Percentiles rank a stretch among this genome's conserved stretches.
Evolutionary conservation across 1,140 invertebrate species (phyloP).

Genomic region (Chelonus insularis): DNA sequence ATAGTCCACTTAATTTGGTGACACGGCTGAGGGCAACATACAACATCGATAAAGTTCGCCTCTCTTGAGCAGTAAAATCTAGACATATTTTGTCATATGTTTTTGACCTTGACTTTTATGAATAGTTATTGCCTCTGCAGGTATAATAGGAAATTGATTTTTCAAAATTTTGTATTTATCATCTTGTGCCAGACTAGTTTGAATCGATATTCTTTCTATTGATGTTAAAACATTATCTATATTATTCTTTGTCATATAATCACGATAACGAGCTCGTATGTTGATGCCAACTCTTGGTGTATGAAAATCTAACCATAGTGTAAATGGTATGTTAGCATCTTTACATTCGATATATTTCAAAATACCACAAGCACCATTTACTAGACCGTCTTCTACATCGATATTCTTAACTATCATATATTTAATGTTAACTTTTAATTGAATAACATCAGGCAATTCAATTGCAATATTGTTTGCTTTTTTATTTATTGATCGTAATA

Average conservation of each 20-base stretch:
- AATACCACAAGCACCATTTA: slow-evolving; percentile 27
- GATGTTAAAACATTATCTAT: background rate
- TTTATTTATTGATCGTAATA: background rate
- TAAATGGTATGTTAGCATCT: too few species aligned
- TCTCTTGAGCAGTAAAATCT: slow-evolving; percentile 15
- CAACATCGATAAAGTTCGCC: slow-evolving; percentile 19
- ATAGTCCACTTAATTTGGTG: slow-evolving; percentile 22
- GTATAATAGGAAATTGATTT: slow-evolving; percentile 15
- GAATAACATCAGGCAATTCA: slow-evolving; percentile 16
- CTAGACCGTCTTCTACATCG: slow-evolving; percentile 30
- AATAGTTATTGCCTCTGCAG: slow-evolving; percentile 35
- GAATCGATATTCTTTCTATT: background rate
- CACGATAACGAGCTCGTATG: too few species aligned
- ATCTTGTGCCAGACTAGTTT: background rate
- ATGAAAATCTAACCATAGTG: too few species aligned
- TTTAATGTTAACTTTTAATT: slow-evolving; percentile 21
- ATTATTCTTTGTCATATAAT: too few species aligned
- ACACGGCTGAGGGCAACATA: slow-evolving; percentile 29
- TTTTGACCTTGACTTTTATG: slow-evolving; percentile 35
- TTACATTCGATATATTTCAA: slow-evolving; percentile 1
- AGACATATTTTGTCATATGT: slow-evolving; percentile 30
- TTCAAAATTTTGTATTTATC: background rate
- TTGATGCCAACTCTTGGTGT: too few species aligned
- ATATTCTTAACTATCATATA: slow-evolving; percentile 25
- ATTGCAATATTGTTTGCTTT: background rate